These are phyloP conservation scores for Crotalus viridis DNA, from an alignment of 2,113 vertebrate species.

Conservation along the genomic window DNA sequence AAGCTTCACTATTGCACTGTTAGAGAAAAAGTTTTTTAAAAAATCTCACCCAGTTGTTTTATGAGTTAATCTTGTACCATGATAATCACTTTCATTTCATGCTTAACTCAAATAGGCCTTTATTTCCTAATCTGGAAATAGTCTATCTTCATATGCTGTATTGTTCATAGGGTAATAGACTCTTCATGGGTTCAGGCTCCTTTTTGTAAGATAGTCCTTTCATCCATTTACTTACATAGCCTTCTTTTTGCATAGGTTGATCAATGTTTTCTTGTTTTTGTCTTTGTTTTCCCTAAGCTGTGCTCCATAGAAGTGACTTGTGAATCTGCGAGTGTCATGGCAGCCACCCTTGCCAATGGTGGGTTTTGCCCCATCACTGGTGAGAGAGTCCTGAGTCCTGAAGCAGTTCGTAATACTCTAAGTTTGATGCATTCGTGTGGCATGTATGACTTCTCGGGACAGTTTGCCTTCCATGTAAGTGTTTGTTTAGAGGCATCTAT, in stretches of 20 bases:
- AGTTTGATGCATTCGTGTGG: constrained; percentile 99
- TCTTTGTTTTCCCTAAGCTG: constrained; percentile 72
- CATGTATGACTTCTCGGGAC: constrained; percentile 99
- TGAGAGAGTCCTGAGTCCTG: constrained; percentile 91
- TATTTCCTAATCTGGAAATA: neutral
- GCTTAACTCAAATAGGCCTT: neutral
- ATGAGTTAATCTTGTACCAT: neutral
- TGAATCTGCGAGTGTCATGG: constrained; percentile 97
- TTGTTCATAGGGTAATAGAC: neutral
- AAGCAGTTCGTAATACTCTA: constrained; percentile 93
- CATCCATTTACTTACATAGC: neutral
- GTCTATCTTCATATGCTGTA: neutral
- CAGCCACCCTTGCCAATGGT: constrained; percentile 94
- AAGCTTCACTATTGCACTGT: neutral
- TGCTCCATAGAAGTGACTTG: constrained; percentile 98
- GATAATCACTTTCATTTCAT: neutral
- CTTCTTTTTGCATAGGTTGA: neutral
- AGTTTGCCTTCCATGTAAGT: constrained; percentile 98
- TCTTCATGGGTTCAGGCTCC: neutral
- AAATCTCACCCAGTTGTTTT: neutral
- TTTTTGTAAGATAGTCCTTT: neutral
- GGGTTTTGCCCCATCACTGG: constrained; percentile 98
- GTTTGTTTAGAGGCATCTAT: constrained; percentile 3
- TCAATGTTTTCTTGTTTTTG: neutral
- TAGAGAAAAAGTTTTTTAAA: neutral